Evolutionary conservation across 2,113 vertebrate species (phyloP).

Genomic region (Hucho hucho): DNA sequence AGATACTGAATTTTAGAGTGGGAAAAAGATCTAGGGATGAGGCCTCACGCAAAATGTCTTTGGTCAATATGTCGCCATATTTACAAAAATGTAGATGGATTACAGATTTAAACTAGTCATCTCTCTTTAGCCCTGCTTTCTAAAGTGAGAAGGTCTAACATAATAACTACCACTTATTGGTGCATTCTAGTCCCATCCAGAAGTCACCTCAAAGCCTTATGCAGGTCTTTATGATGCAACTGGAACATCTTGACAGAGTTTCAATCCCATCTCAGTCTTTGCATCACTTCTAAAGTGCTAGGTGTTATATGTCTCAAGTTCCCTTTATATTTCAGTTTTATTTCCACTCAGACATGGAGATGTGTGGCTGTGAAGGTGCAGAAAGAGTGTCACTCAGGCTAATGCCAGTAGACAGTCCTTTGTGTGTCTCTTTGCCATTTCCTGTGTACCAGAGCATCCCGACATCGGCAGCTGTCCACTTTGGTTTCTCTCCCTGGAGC

Average conservation of each 20-base stretch:
- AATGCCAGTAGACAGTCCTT: constrained; percentile 60
- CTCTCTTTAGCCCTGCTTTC: too few species aligned
- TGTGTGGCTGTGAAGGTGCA: constrained; percentile 48
- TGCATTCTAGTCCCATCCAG: too few species aligned
- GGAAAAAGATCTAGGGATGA: constrained; percentile 57
- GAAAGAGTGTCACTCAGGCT: constrained; percentile 63
- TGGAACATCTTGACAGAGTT: neutral
- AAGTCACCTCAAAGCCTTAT: too few species aligned
- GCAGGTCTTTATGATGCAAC: too few species aligned
- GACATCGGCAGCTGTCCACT: constrained; percentile 70
- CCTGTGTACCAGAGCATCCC: constrained; percentile 54
- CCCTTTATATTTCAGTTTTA: constrained; percentile 17
- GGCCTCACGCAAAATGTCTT: constrained; percentile 57
- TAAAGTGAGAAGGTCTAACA: too few species aligned
- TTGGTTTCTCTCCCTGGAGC: constrained; percentile 55
- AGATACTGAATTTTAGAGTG: constrained; percentile 46
- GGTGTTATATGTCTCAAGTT: too few species aligned
- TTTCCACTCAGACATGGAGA: constrained; percentile 43
- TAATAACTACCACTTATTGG: too few species aligned
- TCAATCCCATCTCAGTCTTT: neutral
- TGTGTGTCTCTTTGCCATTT: constrained; percentile 64
- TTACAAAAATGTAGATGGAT: constrained; percentile 35
- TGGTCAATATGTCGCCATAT: constrained; percentile 60
- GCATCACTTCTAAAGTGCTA: constrained; percentile 2
- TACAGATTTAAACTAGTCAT: neutral